phyloP scores from a whole-genome alignment of 2,888 invertebrate species.

The Drosophila mimetica region DNA sequence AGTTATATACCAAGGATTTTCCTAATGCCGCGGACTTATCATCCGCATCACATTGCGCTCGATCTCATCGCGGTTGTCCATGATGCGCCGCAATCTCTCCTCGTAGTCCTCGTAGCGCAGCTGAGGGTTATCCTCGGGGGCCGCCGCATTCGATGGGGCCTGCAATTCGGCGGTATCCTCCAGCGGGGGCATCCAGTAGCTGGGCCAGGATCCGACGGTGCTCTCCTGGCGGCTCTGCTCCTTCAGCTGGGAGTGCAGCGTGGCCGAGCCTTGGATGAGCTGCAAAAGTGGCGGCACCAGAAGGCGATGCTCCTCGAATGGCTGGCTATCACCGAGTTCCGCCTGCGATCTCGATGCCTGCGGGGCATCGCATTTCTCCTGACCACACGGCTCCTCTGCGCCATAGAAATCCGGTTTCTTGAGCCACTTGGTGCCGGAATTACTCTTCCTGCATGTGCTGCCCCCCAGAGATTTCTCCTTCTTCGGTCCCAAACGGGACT shows the following conservation, averaged over 20 bases:
- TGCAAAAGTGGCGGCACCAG: neutral
- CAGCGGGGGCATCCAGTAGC: neutral
- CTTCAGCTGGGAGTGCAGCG: neutral
- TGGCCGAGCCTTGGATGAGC: neutral
- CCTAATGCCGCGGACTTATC: neutral
- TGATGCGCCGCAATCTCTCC: slow-evolving; percentile 29
- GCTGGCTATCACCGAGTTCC: neutral
- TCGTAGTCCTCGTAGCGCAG: slow-evolving; percentile 27
- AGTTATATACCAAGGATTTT: neutral
- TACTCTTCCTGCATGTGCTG: neutral
- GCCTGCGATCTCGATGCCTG: too few species aligned
- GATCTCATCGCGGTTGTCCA: slow-evolving; percentile 49
- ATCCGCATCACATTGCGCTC: slow-evolving; percentile 27
- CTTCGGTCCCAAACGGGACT: neutral
- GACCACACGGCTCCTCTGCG: too few species aligned
- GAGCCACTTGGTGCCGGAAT: neutral
- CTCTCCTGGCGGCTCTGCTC: neutral
- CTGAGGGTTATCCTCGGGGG: neutral
- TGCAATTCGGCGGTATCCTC: neutral
- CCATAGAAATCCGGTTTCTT: neutral
- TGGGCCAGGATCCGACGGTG: neutral
- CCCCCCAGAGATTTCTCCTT: neutral
- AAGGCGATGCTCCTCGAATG: neutral
- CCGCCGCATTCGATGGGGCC: neutral
- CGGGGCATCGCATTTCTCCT: neutral